Percentiles rank a stretch among this genome's conserved stretches.
Conservation (phyloP, 2,888 invertebrate species). For the Schrankia costaestrigalis region DNA sequence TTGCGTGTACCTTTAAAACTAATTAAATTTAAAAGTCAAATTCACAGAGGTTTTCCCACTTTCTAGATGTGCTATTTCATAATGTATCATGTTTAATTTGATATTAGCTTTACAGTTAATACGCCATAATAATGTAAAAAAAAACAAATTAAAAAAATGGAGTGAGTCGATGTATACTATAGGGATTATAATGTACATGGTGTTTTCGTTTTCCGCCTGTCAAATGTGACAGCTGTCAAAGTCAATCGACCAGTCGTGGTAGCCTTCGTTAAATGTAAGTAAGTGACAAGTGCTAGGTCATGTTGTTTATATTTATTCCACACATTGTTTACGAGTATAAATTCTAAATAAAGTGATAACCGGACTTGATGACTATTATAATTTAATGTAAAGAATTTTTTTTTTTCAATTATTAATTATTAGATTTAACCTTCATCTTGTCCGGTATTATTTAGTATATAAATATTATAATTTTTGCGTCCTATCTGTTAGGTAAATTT, state of each 20-base stretch:
- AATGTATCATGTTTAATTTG: constrained; percentile 4
- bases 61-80: constrained; percentile 2
- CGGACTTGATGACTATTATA: constrained; percentile 24
- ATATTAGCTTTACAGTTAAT: constrained; percentile 30
- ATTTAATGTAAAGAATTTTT: constrained; percentile 22
- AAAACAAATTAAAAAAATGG: constrained; percentile 8
- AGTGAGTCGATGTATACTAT: constrained; percentile 21
- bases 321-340: constrained; percentile 36
- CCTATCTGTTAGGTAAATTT: constrained; percentile 35
- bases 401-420: constrained; percentile 36
- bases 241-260: constrained; percentile 15
- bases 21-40: too few species aligned
- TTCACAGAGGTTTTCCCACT: constrained; percentile 2
- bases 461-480: constrained; percentile 45
- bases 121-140: constrained; percentile 34
- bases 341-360: constrained; percentile 35
- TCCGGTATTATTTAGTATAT: constrained; percentile 28
- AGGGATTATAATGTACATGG: constrained; percentile 20
- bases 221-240: constrained; percentile 32
- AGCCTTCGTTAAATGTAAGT: constrained; percentile 19
- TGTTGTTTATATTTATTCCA: constrained; percentile 36
- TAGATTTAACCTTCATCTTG: constrained; percentile 19
- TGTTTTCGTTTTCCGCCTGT: constrained; percentile 24
- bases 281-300: constrained; percentile 21
- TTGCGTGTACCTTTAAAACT: too few species aligned